A percentile compares a stretch with the other conserved stretches of the same genome.
These are phyloP conservation scores for Conchocele bisecta DNA, from an alignment of 2,888 invertebrate species.

Conservation along the genomic window DNA sequence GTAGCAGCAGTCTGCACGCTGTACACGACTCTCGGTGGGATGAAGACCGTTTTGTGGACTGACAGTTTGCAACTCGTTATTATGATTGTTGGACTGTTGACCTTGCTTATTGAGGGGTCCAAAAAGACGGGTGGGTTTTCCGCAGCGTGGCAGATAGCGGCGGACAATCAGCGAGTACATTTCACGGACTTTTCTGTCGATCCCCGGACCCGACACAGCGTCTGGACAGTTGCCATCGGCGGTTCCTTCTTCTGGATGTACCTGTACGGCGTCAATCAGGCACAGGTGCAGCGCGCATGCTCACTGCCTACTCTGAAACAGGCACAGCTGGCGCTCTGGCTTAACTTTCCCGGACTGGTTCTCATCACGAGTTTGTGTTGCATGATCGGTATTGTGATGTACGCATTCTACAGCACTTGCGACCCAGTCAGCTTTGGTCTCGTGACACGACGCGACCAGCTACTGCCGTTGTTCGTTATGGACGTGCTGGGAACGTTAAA, in stretches of 20 bases:
- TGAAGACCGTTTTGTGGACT: conserved; percentile 84
- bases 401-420: conserved; percentile 45
- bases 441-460: conserved; percentile 83
- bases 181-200: conserved; percentile 83
- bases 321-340: conserved; percentile 83
- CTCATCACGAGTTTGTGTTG: conserved; percentile 30
- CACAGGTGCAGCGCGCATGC: conserved; percentile 95
- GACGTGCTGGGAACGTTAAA: conserved; percentile 88
- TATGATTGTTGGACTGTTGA: conserved; percentile 82
- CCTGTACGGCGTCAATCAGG: conserved; percentile 96
- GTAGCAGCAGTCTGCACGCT: conserved; percentile 94
- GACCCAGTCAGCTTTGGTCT: conserved; percentile 40
- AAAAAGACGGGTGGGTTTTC: conserved; percentile 79
- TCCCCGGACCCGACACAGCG: conserved; percentile 93
- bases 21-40: conserved; percentile 85
- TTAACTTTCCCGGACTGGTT: conserved; percentile 37
- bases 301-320: conserved; percentile 91
- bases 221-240: conserved; percentile 93
- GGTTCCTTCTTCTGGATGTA: conserved; percentile 97
- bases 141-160: conserved; percentile 75
- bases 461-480: conserved; percentile 94
- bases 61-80: conserved; percentile 83
- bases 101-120: conserved; percentile 80
- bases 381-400: conserved; percentile 50
- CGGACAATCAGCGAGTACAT: conserved; percentile 65